Evolutionary conservation across 2,113 vertebrate genomes (phyloP).

Genomic region (Prionailurus viverrinus): DNA sequence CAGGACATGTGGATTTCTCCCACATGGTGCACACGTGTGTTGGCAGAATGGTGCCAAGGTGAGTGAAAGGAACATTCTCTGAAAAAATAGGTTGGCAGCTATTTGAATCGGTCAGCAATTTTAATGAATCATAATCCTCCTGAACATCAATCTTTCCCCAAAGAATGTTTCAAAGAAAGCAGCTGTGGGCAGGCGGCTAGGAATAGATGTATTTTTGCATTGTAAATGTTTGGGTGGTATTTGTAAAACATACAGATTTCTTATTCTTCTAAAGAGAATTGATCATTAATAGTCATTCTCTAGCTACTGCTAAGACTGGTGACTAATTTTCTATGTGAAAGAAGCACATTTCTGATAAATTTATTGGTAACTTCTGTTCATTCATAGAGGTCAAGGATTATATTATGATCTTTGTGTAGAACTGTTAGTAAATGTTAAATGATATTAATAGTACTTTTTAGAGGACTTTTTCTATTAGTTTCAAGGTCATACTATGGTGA

Average conservation of each 20-base stretch:
- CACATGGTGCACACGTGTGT: constrained; percentile 55
- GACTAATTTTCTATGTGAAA: neutral
- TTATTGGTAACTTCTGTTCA: neutral
- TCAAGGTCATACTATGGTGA: neutral
- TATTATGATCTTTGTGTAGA: neutral
- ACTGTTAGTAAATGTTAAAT: neutral
- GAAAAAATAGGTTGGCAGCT: constrained; percentile 74
- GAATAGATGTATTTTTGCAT: neutral
- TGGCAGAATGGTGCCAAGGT: constrained; percentile 71
- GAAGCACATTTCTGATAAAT: rapidly evolving
- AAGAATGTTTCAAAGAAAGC: constrained; percentile 9
- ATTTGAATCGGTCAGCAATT: constrained; percentile 63
- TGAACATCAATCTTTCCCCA: neutral
- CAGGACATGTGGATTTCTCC: constrained; percentile 48
- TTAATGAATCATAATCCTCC: constrained; percentile 49
- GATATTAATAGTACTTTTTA: neutral
- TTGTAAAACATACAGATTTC: neutral
- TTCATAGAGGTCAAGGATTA: neutral
- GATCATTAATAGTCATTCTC: neutral
- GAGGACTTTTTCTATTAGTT: neutral
- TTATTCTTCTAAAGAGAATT: neutral
- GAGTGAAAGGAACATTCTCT: constrained; percentile 47
- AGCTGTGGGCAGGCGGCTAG: neutral
- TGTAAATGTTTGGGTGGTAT: neutral
- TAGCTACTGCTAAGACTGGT: neutral